phyloP scores from a whole-genome alignment of 2,888 invertebrate species.

The Tachina lurida region DNA sequence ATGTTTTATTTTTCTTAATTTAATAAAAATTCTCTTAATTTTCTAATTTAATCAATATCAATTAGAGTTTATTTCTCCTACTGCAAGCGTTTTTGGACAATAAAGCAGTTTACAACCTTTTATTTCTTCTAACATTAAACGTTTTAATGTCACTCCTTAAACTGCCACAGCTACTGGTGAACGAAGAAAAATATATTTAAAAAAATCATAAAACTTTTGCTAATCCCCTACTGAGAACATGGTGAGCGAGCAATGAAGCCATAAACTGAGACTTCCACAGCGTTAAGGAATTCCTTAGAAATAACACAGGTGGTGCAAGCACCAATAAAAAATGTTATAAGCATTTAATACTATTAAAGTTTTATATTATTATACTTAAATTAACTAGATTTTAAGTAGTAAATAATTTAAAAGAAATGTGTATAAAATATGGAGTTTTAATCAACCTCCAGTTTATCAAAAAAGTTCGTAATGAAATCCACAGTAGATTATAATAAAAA shows the following conservation, averaged over 20 bases:
- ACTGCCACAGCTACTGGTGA: constrained; percentile 13
- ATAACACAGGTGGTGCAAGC: constrained; percentile 47
- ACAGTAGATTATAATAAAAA: not conserved
- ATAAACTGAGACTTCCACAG: constrained; percentile 44
- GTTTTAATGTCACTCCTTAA: constrained; percentile 74
- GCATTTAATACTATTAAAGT: constrained; percentile 43
- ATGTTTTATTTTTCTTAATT: not conserved
- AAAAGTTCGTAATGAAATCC: not conserved
- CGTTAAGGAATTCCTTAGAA: constrained; percentile 24
- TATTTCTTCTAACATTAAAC: constrained; percentile 79
- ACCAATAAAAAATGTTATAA: constrained; percentile 33
- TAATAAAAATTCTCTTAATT: too few species aligned
- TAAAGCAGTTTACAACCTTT: constrained; percentile 78
- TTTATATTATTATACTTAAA: constrained; percentile 42
- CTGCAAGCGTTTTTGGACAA: not conserved
- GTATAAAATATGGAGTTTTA: not conserved
- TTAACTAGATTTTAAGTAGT: constrained; percentile 28
- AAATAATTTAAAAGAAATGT: not conserved
- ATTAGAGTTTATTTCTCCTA: not conserved
- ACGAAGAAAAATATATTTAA: constrained; percentile 19
- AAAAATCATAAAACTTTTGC: constrained; percentile 53
- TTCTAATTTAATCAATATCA: not conserved
- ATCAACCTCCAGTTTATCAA: not conserved
- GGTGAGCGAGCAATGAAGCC: constrained; percentile 38
- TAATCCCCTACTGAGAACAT: constrained; percentile 38